Evolutionary conservation across 2,888 invertebrate species (phyloP), one percentile per base, ranked within the genome.

Genomic region (Syritta pipiens): DNA sequence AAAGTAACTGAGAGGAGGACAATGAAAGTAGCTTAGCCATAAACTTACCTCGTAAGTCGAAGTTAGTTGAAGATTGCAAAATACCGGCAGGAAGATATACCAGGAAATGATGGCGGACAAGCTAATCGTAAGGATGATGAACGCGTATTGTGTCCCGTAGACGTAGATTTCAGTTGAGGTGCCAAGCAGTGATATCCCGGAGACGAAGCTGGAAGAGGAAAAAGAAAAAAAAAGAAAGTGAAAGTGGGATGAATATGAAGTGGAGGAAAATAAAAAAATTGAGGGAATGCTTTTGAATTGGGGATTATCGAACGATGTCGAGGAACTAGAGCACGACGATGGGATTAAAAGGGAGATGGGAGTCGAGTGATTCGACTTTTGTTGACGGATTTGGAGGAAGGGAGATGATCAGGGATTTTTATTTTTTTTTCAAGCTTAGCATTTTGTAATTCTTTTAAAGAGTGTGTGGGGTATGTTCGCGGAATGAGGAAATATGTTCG

Each of bases 161-260:
- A 94, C 90, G 84, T 95, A 95, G 48, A 95, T 90, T 85, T 95
- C 95, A 0, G 95, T 94, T 0, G 95, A 94, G 3, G 92, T 94
- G 0, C 95, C 94, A 83, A 95, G 89, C 32, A 95, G 88, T 0
- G 94, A 93, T 82, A 95, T 94, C 1, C 94, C 94, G 83, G 94
- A 94, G 85, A 94, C 92, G 82, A 92, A 93, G 86, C 94, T 93
- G 59, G 6, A 81, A 83, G 65, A 42, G 51, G 14, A 68, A 68
- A 57, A 7, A 22, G 35, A 2, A 24, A 57, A 35, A 40, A 10
- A 24, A 40, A 26, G 28, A 48, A 37, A 46, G 22, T 63, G 40
- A 37, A 1, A 37, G 3, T 4, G n/a, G 1, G n/a, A 28, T 28
- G 28, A 9, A 9, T 9, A 28, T 28, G 4, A 6, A 9, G 7